Evolutionary conservation across 2,888 invertebrate genomes (phyloP), one percentile per base, ranked within the genome.

Genomic region (Scaptodrosophila latifasciaeformis): DNA sequence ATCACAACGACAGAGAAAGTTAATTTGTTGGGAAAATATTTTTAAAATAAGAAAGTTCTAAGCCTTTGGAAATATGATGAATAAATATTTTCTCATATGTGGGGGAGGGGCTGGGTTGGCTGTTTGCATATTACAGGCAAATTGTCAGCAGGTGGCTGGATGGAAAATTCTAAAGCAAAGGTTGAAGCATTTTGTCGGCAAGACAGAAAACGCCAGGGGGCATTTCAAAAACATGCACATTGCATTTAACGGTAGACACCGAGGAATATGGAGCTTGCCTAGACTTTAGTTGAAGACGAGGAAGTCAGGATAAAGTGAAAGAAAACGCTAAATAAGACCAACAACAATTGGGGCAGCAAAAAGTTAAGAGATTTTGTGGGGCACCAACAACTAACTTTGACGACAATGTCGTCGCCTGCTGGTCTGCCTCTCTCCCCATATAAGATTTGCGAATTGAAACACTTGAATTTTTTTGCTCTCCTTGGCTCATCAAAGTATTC

Each of bases 191-290:
- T 27, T 6, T n/a, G 24, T 19, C 12, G 19, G 29, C 2, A 31
- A n/a, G 47, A n/a, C 24, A 34, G 7, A 27, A 6, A 7, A 5
- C 12, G 34, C 13, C 15, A 7, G 5, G 34, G 7, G 42, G 17
- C 37, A 15, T 15, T 17, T 37, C 37, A 55, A 44, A 59, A 59
- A 46, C 66, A 62, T 65, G 66, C 65, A 47, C 47, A 24, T 47
- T 65, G 59, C 54, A 56, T 67, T 62, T 65, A 67, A 66, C 66
- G 66, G 66, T 49, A 59, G 35, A 60, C 39, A 37, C 15, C 51
- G 45, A 35, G 43, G 37, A 24, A 46, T 21, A 46, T n/a, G n/a
- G n/a, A n/a, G n/a, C n/a, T n/a, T n/a, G n/a, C n/a, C n/a, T n/a
- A n/a, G n/a, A n/a, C n/a, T n/a, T n/a, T n/a, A n/a, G n/a, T n/a